Base-by-base conservation (phyloP, 2,888 invertebrate genomes). In the Phaonia tiefii region DNA sequence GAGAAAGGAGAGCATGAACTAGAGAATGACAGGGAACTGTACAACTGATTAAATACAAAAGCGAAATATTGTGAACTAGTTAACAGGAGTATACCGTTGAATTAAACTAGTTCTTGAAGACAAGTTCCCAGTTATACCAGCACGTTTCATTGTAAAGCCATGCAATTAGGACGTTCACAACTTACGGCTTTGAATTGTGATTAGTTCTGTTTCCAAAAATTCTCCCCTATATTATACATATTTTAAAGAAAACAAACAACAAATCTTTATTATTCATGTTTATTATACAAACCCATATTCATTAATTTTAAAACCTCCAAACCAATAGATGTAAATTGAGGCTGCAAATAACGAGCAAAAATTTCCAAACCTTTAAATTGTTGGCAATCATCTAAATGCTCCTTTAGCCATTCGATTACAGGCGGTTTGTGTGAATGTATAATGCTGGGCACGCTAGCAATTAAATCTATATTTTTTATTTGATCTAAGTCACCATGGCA, bases 371-470 rank as follows among this genome's bases (percentile, higher is more conserved):
- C 95, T 82, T 93, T 92, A 10, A 89, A 86, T 73, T 81, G 46
- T 1, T 69, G 8, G 2, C 94, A 92, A 26, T 93, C 89, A 7
- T 95, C 83, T 4, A 85, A 22, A 69, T 31, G 75, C 11, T 84
- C 79, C 1, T 81, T 82, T 13, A 88, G 82, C 88, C 92, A 92
- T 93, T 95, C 94, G 84, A 92, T 87, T 72, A 99, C 91, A 0
- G 98, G 98, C 49, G 98, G 98, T 91, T 99, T 99, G 89, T 98
- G 97, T 0, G 99, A 99, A 91, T 99, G 98, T 77, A 98, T 92
- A 15, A 96, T 95, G 91, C 98, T 98, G 0, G 99, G 98, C 22
- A 97, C 92, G 89, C 97, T 97, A 17, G 96, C 90, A 72, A 98
- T 89, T 56, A 97, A 86, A 87, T 93, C 93, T 4, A 92, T 90